Percentiles rank a stretch among this genome's conserved stretches.
phyloP scores from a whole-genome alignment of 2,888 invertebrate species.

The Ophioninae sp. region DNA sequence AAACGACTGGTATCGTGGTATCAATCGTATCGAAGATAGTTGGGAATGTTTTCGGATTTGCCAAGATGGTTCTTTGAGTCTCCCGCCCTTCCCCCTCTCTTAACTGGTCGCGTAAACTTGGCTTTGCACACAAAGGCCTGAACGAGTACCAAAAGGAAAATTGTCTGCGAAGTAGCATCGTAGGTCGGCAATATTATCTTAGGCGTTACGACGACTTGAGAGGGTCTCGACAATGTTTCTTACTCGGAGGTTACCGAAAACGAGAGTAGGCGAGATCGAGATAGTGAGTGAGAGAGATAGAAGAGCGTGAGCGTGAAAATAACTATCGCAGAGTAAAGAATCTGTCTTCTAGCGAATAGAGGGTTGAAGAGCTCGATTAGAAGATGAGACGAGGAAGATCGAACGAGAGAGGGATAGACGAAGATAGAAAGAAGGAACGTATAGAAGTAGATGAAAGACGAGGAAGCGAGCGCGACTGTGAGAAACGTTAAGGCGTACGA shows the following conservation, averaged over 20 bases:
- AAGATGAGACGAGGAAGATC: slow-evolving; percentile 40
- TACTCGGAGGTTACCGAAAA: slow-evolving; percentile 5
- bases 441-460: slow-evolving; percentile 32
- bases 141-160: too few species aligned
- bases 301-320: slow-evolving; percentile 45
- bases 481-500: slow-evolving; percentile 55
- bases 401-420: slow-evolving; percentile 45
- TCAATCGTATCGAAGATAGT: too few species aligned
- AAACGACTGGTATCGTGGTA: too few species aligned
- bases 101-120: too few species aligned
- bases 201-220: not conserved
- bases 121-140: too few species aligned
- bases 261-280: not conserved
- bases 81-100: too few species aligned
- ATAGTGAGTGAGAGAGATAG: not conserved
- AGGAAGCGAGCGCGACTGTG: slow-evolving; percentile 38
- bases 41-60: too few species aligned
- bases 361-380: slow-evolving; percentile 12
- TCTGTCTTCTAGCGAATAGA: slow-evolving; percentile 48
- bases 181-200: too few species aligned
- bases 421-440: slow-evolving; percentile 59
- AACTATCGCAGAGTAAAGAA: slow-evolving; percentile 48
- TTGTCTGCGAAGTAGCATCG: too few species aligned
- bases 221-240: slow-evolving; percentile 13
- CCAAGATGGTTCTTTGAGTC: too few species aligned